Evolutionary conservation across 2,888 invertebrate genomes (phyloP), one percentile per base, ranked within the genome.

Genomic region (Polydrusus tereticollis): DNA sequence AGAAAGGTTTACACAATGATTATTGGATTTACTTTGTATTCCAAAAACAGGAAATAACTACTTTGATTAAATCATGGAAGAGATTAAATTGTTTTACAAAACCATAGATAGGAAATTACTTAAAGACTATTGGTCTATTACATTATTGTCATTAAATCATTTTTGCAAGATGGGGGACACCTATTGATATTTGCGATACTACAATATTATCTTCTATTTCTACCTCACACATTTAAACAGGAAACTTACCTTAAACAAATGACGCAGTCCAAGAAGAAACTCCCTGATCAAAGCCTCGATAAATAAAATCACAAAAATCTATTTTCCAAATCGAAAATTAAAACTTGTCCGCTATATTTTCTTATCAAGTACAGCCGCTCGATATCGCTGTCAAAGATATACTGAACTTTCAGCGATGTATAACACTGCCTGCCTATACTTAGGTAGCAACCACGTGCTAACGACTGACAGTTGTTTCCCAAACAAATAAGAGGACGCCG

Each of bases 391-490:
- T 4, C 45, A n/a, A 16, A 58, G 66, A 47, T 36, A 66, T 16
- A 66, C 66, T 66, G 58, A 66, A 41, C 38, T 23, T 26, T 6
- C 21, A 5, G 41, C 4, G n/a, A n/a, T n/a, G n/a, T n/a, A n/a
- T n/a, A n/a, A n/a, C n/a, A n/a, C n/a, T n/a, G 16, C 16, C 65
- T 29, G 26, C 57, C 55, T 29, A 41, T 41, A 23, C 52, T 16
- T 18, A 65, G 57, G 18, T 43, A 41, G 8, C 21, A 26, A 47
- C 66, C 66, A 66, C 66, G 66, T 66, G 66, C 58, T 58, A 23
- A 14, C 66, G 58, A 47, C 66, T 66, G 66, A 45, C 57, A 47
- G 57, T 47, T 58, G 66, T 12, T n/a, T 29, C 14, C 29, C 18
- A 1, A 58, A 55, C 45, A 55, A 36, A 29, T 47, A 29, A 41